Evolutionary conservation across 2,113 vertebrate genomes (phyloP).

Genomic region (Protomyctophum bolini): DNA sequence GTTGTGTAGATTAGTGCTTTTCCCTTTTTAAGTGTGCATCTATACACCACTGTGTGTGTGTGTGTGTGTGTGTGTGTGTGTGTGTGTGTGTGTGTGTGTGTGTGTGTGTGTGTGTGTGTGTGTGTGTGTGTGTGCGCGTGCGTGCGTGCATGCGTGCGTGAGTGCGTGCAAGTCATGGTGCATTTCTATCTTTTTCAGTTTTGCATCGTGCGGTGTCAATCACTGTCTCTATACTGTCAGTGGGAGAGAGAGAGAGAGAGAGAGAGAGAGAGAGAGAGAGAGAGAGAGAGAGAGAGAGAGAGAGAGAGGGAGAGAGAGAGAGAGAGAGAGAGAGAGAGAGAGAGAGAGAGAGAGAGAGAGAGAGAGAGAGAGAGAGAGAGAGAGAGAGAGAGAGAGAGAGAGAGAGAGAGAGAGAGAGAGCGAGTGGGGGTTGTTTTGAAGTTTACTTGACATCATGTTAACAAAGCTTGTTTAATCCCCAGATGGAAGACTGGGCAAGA

Average conservation of each 20-base stretch:
- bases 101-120: too few species aligned
- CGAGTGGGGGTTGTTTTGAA: slow-evolving; percentile 54
- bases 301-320: background rate
- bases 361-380: background rate
- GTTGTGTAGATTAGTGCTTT: background rate
- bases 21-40: too few species aligned
- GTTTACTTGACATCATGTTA: slow-evolving; percentile 70
- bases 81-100: background rate
- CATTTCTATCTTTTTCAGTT: background rate
- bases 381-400: slow-evolving; percentile 1
- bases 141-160: slow-evolving; percentile 7
- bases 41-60: background rate
- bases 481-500: slow-evolving; percentile 43
- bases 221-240: slow-evolving; percentile 34
- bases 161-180: slow-evolving; percentile 19
- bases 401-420: background rate
- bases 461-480: slow-evolving; percentile 68
- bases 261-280: slow-evolving; percentile 12
- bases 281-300: background rate
- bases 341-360: slow-evolving; percentile 1
- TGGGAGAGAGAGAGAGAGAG: slow-evolving; percentile 17
- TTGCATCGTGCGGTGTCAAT: slow-evolving; percentile 24
- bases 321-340: background rate
- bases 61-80: slow-evolving; percentile 9
- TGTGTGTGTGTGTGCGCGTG: too few species aligned